A percentile compares a stretch with the other conserved stretches of the same genome.
Evolutionary conservation across 2,888 invertebrate species (phyloP).

Genomic region (Catotricha subobsoleta): DNA sequence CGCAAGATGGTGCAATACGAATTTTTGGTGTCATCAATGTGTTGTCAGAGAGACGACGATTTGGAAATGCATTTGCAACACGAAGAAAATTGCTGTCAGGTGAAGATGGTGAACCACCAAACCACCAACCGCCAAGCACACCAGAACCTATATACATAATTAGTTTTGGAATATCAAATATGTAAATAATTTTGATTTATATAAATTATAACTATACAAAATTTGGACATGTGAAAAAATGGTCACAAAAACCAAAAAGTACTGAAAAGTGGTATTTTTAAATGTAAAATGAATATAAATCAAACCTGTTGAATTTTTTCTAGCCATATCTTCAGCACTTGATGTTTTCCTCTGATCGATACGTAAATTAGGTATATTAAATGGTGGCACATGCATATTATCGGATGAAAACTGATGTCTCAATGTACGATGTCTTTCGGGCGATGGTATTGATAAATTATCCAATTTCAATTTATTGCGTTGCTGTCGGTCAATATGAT

Average conservation of each 20-base stretch:
- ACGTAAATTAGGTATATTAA: constrained; percentile 74
- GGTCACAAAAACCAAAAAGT: not conserved
- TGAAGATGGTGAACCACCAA: constrained; percentile 66
- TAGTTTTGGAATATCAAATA: too few relatives aligned
- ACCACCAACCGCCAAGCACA: constrained; percentile 64
- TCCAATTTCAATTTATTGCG: constrained; percentile 77
- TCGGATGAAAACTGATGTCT: constrained; percentile 73
- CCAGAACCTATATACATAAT: constrained; percentile 35
- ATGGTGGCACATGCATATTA: constrained; percentile 67
- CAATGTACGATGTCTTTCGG: constrained; percentile 54
- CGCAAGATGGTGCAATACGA: constrained; percentile 72
- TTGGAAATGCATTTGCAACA: constrained; percentile 65
- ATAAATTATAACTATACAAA: too few relatives aligned
- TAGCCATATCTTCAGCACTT: constrained; percentile 79
- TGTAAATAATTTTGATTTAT: too few relatives aligned
- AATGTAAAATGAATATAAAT: constrained; percentile 1
- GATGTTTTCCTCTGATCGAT: constrained; percentile 77
- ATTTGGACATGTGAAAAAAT: too few relatives aligned
- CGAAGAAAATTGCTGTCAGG: constrained; percentile 73
- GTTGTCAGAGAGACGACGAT: constrained; percentile 77
- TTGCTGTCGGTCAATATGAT: constrained; percentile 72
- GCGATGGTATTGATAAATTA: constrained; percentile 53
- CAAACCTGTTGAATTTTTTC: constrained; percentile 59
- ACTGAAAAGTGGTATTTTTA: too few relatives aligned
- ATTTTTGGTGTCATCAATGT: constrained; percentile 82